Percentiles rank a stretch among this genome's conserved stretches.
Evolutionary conservation across 2,113 vertebrate species (phyloP).

Genomic region (Chaetorhynchus papuensis): DNA sequence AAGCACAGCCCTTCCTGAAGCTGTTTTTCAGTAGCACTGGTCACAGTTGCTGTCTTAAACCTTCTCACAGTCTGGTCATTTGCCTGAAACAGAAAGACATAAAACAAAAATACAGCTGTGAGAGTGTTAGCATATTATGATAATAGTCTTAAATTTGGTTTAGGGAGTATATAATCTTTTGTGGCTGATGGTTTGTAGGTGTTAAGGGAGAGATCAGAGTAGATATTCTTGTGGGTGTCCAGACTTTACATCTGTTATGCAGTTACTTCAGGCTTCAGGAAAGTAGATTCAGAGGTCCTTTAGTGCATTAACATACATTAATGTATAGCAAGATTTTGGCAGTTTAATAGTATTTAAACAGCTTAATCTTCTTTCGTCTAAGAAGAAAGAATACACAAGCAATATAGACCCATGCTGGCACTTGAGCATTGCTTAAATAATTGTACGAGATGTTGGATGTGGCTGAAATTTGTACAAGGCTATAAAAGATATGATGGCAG

Average conservation of each 20-base stretch:
- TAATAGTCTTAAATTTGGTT: conserved; percentile 19
- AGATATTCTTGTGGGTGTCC: not conserved
- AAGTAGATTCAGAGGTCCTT: not conserved
- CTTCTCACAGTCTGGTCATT: not conserved
- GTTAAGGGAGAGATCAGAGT: not conserved
- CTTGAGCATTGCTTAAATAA: not conserved
- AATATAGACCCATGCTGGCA: not conserved
- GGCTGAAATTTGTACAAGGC: not conserved
- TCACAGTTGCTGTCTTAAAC: not conserved
- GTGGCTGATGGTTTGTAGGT: conserved; percentile 8
- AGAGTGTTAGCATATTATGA: not conserved
- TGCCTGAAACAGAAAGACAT: not conserved
- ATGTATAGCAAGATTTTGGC: not conserved
- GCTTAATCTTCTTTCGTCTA: not conserved
- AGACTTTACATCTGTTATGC: not conserved
- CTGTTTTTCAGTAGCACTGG: not conserved
- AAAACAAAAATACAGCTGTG: not conserved
- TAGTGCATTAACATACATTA: not conserved
- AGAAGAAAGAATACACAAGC: not conserved
- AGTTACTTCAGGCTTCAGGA: not conserved
- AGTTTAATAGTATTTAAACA: not conserved
- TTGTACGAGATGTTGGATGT: not conserved
- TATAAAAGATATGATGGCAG: not conserved
- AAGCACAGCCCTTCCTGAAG: not conserved
- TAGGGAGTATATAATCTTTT: not conserved